Base-by-base conservation (phyloP, 2,888 invertebrate genomes). In the Synanthedon andrenaeformis region DNA sequence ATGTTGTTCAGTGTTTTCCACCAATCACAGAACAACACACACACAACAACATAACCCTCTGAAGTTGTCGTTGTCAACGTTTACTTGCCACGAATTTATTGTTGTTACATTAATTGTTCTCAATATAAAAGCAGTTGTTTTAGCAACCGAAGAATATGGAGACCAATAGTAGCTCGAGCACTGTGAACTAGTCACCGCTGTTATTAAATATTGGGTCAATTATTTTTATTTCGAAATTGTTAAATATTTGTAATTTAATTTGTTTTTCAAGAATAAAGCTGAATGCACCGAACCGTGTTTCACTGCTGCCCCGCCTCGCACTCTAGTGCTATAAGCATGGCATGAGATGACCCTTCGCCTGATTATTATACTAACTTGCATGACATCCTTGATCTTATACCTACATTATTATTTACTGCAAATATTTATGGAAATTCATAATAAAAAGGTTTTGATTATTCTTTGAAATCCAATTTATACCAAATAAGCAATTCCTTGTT, bases 221-320 rank as follows among this genome's bases (percentile, higher is more conserved):
- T 70, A 66, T 67, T 69, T 72, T 71, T 69, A 67, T 72, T 77
- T 76, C 73, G 64, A 72, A 77, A 75, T 73, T 83, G 76, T 79
- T 63, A 73, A 71, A 65, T 63, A 73, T 13, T 63, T 78, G 62
- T 72, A 53, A 54, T 57, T 70, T 70, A 63, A 70, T 73, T 74
- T 72, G 73, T 80, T 69, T n/a, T 77, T 74, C 68, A 70, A 76
- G 62, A 87, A 87, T 87, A 87, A 87, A 87, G 76, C 76, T 75
- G 74, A 77, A 70, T 73, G 86, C 86, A 87, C 85, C 70, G 75
- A 87, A 85, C 73, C 82, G 86, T 86, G 86, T 87, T 87, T 87
- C 86, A 87, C 86, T 87, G 82, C 80, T 72, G 71, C 76, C 81
- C 86, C 69, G 63, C 73, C 65, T 70, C 67, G 71, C 71, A 70